Evolutionary conservation across 1,140 invertebrate genomes (phyloP).

Genomic region (Galendromus occidentalis): DNA sequence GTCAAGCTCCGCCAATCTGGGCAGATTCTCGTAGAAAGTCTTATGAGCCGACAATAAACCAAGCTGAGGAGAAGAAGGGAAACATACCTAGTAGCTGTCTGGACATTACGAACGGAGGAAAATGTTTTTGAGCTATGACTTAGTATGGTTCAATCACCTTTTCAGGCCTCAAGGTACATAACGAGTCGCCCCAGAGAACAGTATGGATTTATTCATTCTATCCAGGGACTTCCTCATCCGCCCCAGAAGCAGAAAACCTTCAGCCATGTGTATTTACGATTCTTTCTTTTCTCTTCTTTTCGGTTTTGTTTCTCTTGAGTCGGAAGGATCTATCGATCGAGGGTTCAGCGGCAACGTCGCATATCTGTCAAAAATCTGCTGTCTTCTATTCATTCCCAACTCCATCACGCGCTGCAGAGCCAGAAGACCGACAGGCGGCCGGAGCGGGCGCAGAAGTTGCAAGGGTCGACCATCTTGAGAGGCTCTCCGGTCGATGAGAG

Average conservation of each 20-base stretch:
- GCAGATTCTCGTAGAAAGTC: too few species aligned
- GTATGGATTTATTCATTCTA: too few species aligned
- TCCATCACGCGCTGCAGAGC: constrained; percentile 6
- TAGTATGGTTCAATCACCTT: too few species aligned
- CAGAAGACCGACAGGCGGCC: neutral
- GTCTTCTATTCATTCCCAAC: neutral
- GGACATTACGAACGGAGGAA: too few species aligned
- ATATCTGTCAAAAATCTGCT: neutral
- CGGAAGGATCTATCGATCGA: neutral
- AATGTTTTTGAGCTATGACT: too few species aligned
- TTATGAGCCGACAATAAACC: too few species aligned
- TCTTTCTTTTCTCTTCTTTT: neutral
- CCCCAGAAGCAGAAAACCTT: neutral
- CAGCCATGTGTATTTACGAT: neutral
- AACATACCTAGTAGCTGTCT: too few species aligned
- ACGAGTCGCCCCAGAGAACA: too few species aligned
- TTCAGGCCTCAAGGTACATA: too few species aligned
- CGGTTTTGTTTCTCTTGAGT: neutral
- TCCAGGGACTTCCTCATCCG: too few species aligned
- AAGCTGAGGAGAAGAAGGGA: too few species aligned
- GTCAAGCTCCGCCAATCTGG: too few species aligned
- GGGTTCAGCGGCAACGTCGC: neutral
- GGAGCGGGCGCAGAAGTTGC: neutral
- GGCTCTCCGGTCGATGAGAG: neutral
- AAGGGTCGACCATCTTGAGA: neutral